These are phyloP conservation scores for Numenius arquata DNA, from an alignment of 2,113 vertebrate species.

Conservation along the genomic window DNA sequence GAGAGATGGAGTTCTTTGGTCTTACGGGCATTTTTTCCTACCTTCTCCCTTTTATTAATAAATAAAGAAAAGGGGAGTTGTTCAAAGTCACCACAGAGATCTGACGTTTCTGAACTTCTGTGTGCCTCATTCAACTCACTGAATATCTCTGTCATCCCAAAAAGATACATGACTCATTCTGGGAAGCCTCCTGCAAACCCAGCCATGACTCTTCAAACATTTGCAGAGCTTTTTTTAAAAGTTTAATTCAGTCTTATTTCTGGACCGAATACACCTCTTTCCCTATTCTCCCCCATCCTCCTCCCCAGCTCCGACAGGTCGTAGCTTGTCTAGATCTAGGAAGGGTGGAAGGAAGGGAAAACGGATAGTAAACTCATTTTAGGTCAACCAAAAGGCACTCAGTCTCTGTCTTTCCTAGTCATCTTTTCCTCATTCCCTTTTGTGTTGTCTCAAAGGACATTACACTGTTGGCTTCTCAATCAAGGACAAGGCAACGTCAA, in stretches of 20 bases:
- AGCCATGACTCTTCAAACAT: background rate
- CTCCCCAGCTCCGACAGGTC: background rate
- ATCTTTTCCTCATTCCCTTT: background rate
- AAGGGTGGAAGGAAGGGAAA: background rate
- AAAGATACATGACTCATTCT: constrained; percentile 18
- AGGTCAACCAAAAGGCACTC: background rate
- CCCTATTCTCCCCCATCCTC: background rate
- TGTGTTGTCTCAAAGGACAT: constrained; percentile 2
- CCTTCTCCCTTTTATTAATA: constrained; percentile 41
- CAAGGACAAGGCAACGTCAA: background rate
- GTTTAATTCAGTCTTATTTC: constrained; percentile 14
- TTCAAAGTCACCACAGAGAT: constrained; percentile 36
- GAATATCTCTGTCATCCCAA: background rate
- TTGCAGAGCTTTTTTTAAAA: background rate
- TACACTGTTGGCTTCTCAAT: background rate
- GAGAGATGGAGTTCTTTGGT: constrained; percentile 36
- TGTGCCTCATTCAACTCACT: constrained; percentile 2
- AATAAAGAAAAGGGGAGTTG: constrained; percentile 24
- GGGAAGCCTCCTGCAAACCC: background rate
- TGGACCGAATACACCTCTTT: background rate
- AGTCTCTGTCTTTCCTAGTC: background rate
- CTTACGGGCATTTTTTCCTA: constrained; percentile 1
- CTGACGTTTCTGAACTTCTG: background rate
- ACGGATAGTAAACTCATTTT: background rate
- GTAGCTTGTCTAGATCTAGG: background rate